Percentiles rank a stretch among this genome's conserved stretches.
These are phyloP conservation scores for Drosophila anceps DNA, from an alignment of 2,888 invertebrate genomes.

Conservation along the genomic window DNA sequence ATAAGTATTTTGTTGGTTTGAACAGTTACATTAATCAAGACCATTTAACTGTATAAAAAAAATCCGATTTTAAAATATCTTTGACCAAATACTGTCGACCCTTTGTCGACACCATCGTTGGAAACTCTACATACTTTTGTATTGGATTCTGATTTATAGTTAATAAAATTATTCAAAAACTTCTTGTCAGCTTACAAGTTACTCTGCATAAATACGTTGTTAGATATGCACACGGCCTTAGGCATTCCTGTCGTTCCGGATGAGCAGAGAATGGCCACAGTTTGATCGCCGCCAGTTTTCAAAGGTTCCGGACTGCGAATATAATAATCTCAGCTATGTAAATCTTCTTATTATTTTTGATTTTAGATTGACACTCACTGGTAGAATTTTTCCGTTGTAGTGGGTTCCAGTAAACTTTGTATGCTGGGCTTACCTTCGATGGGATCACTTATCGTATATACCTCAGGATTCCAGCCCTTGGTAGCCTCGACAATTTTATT, in stretches of 20 bases:
- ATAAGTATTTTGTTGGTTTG: too few species aligned
- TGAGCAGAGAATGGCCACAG: slow-evolving; percentile 69
- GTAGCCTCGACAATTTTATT: slow-evolving; percentile 49
- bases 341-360: fast-evolving
- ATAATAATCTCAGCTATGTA: neutral
- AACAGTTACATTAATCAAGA: too few species aligned
- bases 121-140: too few species aligned
- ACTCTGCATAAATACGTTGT: slow-evolving; percentile 45
- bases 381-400: slow-evolving; percentile 50
- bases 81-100: too few species aligned
- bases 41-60: too few species aligned
- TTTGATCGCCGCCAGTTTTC: slow-evolving; percentile 56
- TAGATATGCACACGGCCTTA: slow-evolving; percentile 69
- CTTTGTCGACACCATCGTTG: too few species aligned
- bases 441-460: slow-evolving; percentile 54
- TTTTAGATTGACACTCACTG: slow-evolving; percentile 35
- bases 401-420: slow-evolving; percentile 46
- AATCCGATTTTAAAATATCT: too few species aligned
- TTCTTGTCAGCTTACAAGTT: slow-evolving; percentile 44
- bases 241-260: slow-evolving; percentile 77
- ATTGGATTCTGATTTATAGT: too few species aligned
- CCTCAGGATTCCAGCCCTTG: slow-evolving; percentile 47
- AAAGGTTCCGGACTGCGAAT: slow-evolving; percentile 46
- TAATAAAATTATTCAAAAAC: neutral
- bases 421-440: slow-evolving; percentile 52